phyloP scores from a whole-genome alignment of 2,113 vertebrate species.

The Phocoena phocoena region DNA sequence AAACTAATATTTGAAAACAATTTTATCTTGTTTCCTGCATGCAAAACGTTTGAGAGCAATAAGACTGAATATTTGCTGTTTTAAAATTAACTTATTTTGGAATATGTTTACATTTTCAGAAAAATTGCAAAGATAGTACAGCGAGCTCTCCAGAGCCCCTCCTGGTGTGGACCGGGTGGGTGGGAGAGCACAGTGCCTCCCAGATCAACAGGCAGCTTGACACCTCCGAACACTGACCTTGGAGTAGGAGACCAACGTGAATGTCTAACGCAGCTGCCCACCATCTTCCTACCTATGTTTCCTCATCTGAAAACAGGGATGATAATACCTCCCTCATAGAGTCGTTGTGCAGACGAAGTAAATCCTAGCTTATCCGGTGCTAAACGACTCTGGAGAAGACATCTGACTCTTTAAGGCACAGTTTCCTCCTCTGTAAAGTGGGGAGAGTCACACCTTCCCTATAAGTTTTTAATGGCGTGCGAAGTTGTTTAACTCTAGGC shows the following conservation, averaged over 20 bases:
- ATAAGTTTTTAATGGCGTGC: background rate
- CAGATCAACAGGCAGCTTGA: background rate
- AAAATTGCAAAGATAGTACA: background rate
- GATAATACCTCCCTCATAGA: background rate
- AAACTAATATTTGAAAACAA: background rate
- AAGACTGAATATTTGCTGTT: background rate
- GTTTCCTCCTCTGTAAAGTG: background rate
- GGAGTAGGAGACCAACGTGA: background rate
- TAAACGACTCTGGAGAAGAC: background rate
- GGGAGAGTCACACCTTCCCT: background rate
- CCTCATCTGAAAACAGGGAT: background rate
- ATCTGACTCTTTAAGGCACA: background rate
- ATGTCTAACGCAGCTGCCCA: background rate
- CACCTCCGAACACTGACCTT: background rate
- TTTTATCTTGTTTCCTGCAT: background rate
- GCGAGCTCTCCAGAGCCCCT: background rate
- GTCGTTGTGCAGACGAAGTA: background rate
- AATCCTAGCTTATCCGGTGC: background rate
- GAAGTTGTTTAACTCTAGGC: background rate
- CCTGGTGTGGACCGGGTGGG: background rate
- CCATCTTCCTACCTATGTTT: background rate
- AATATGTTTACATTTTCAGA: background rate
- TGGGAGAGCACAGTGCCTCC: background rate
- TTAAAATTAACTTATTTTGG: constrained; percentile 9
- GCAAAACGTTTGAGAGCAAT: background rate